Evolutionary conservation across 2,888 invertebrate species (phyloP), one percentile per base, ranked within the genome.

Genomic region (Bombyx huttoni): DNA sequence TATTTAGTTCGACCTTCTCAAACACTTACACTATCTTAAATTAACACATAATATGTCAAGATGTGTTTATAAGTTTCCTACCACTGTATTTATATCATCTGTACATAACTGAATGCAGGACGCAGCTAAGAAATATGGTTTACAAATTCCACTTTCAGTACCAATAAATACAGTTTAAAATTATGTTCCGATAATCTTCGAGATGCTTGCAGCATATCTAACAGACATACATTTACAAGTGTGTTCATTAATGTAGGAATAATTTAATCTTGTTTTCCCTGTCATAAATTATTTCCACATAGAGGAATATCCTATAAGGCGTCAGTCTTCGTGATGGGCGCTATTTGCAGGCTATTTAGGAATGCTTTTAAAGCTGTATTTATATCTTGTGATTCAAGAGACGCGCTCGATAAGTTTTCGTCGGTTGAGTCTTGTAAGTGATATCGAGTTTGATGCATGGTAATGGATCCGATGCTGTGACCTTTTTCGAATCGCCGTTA

Each of bases 381-480:
- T 64, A 47, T 55, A 48, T 64, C 68, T 68, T 73, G 73, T 76
- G 73, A 73, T 72, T 72, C 67, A 63, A 57, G 58, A 53, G 69
- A 65, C 64, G 63, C 65, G 65, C 12, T 75, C 68, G 76, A 78
- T 73, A 69, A 63, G 62, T 67, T 74, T 78, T 77, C 78, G 49
- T 54, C 67, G 68, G 71, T 70, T 71, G 75, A 76, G 68, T 75
- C 66, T 63, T 61, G 60, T 60, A 24, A 24, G 60, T 65, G 75
- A 78, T 80, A 77, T 61, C 60, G 57, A 53, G 63, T 54, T 40
- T 76, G 81, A 83, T 80, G 75, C 68, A 74, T 71, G 78, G 82
- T 86, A 86, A 86, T 85, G 85, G 84, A 83, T 24, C 24, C 24
- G 24, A 24, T 12, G 40, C 40, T 40, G 40, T 40, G 40, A 40